These are phyloP conservation scores for Lepidurus arcticus DNA, from an alignment of 1,140 invertebrate genomes.

Conservation along the genomic window DNA sequence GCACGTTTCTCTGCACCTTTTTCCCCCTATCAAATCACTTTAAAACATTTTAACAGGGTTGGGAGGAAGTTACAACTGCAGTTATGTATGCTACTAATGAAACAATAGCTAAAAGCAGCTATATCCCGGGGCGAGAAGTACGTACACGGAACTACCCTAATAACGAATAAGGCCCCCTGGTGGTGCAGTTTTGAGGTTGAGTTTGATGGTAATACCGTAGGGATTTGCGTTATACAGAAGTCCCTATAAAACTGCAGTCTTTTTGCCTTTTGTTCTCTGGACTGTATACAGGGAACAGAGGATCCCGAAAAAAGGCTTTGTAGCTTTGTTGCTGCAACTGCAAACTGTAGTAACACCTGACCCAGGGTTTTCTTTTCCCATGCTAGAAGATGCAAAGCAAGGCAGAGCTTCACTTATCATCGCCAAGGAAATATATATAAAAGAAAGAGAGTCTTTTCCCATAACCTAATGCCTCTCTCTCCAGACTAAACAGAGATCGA, in stretches of 20 bases:
- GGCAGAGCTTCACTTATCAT: slow-evolving; percentile 1
- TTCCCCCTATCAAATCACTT: neutral
- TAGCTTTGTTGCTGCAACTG: neutral
- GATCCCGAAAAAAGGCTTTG: neutral
- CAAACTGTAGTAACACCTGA: neutral
- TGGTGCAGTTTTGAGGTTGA: no score
- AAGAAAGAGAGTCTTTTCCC: neutral
- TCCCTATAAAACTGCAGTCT: neutral
- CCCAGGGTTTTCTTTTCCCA: slow-evolving; percentile 17
- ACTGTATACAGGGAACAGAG: neutral
- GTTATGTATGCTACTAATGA: neutral
- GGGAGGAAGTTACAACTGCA: neutral
- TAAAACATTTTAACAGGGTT: neutral
- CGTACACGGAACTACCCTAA: no score
- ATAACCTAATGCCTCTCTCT: neutral
- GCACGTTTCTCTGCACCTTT: neutral
- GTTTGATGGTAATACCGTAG: neutral
- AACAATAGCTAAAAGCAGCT: neutral
- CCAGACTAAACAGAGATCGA: neutral
- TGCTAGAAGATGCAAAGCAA: neutral
- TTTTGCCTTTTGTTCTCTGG: neutral
- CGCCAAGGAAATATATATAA: neutral
- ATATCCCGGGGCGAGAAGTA: neutral
- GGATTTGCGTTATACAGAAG: neutral
- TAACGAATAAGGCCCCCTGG: no score